A percentile compares a stretch with the other conserved stretches of the same genome.
These are phyloP conservation scores for Dendrolimus houi DNA, from an alignment of 2,888 invertebrate genomes.

Conservation along the genomic window DNA sequence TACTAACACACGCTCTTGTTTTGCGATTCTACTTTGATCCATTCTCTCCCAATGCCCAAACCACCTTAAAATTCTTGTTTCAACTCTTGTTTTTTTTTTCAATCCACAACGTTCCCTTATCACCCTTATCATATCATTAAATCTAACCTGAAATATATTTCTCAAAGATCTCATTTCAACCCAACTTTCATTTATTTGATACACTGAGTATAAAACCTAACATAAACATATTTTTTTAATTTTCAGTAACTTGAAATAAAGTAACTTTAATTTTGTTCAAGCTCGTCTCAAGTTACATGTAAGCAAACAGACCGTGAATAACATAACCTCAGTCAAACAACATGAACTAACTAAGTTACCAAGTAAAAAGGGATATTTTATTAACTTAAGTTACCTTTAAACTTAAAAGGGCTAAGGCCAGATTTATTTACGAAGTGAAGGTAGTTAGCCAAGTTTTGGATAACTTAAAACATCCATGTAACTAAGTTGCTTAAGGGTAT, in stretches of 20 bases:
- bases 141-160: too few relatives aligned
- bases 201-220: too few relatives aligned
- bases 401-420: neutral
- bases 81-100: too few relatives aligned
- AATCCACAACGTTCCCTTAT: too few relatives aligned
- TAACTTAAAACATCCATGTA: neutral
- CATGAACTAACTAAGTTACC: neutral
- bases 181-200: too few relatives aligned
- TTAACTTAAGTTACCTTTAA: neutral
- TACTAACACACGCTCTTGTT: too few relatives aligned
- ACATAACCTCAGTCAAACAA: neutral
- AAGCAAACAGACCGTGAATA: neutral
- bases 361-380: neutral
- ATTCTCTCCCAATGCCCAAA: too few relatives aligned
- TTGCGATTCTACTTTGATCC: too few relatives aligned
- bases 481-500: neutral
- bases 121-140: too few relatives aligned
- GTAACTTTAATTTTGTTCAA: neutral
- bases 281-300: neutral
- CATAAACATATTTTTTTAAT: too few relatives aligned
- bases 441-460: neutral
- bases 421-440: neutral
- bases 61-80: too few relatives aligned
- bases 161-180: too few relatives aligned
- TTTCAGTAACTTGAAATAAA: neutral